Conservation (phyloP, 2,797 vertebrate genomes). For the Cryptoprocta ferox region DNA sequence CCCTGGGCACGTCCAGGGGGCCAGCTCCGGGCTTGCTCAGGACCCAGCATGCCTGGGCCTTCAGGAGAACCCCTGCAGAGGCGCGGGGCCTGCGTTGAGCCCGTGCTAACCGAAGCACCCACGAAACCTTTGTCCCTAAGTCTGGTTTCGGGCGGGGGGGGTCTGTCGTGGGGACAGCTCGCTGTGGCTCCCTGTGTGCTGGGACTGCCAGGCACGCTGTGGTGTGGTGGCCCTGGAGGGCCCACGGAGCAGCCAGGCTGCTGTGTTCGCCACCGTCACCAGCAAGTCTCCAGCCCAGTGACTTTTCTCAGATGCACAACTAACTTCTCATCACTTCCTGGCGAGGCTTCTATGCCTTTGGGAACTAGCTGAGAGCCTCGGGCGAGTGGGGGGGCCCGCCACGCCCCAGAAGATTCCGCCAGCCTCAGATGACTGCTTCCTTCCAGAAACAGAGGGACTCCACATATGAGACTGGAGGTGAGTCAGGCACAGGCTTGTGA, state of each 20-base stretch:
- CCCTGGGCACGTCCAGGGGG: too few relatives aligned
- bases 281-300: background rate
- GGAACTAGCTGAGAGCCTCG: background rate
- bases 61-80: rapidly evolving
- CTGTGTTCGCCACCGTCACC: background rate
- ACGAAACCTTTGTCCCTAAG: rapidly evolving
- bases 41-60: too few relatives aligned
- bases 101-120: rapidly evolving
- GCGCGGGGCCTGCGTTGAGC: rapidly evolving
- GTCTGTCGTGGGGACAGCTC: background rate
- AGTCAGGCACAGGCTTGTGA: background rate
- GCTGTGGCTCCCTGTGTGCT: background rate
- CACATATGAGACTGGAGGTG: background rate
- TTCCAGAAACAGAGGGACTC: background rate
- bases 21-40: rapidly evolving
- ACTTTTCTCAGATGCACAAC: background rate
- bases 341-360: background rate
- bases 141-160: background rate
- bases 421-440: background rate
- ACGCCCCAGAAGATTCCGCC: background rate
- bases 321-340: background rate
- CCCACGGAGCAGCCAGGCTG: background rate
- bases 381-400: background rate
- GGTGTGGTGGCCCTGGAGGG: background rate
- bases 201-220: background rate